Evolutionary conservation across 1,140 invertebrate species (phyloP), one percentile per base, ranked within the genome.

Genomic region (Aphelinus atriplicis): DNA sequence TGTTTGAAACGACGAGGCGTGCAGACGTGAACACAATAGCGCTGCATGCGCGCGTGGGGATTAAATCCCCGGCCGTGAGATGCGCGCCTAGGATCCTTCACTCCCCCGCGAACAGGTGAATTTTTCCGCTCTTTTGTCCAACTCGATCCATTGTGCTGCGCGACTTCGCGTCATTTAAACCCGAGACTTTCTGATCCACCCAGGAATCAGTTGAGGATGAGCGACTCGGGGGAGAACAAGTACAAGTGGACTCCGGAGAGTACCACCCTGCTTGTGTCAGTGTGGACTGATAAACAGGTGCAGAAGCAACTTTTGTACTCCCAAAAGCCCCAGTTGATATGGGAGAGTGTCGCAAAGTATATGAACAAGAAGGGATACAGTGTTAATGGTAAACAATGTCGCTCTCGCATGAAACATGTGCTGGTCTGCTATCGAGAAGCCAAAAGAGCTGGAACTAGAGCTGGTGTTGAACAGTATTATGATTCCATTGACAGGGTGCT

Each of bases 181-280:
- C 26, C 26, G 26, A 26, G 26, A 26, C 26, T 26, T 26, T 26
- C 26, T 26, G 26, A 26, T 26, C 26, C 26, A 26, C 26, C 26
- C 26, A 26, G 26, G 26, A 26, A 26, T 26, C 26, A 26, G 26
- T 26, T 26, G 26, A 26, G 26, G 26, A 76, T 76, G 75, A 76
- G 75, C 45, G 75, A 71, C 7, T 61, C 56, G 2, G 65, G 75
- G 3, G 75, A 76, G 5, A 60, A 61, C 46, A 88, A 88, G 65
- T 88, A 87, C 68, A 88, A 88, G 71, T 88, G 87, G 87, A 87
- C 85, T 0, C 84, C 85, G 3, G 87, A 88, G 10, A 87, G 87
- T 56, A 88, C 86, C 1, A 78, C 84, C 3, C 79, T 88, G 2
- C 72, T 88, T 26, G 86, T 88, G 2, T 88, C 86, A 0, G 82